Evolutionary conservation across 2,888 invertebrate species (phyloP), one percentile per base, ranked within the genome.

Genomic region (Monopis laevigella): DNA sequence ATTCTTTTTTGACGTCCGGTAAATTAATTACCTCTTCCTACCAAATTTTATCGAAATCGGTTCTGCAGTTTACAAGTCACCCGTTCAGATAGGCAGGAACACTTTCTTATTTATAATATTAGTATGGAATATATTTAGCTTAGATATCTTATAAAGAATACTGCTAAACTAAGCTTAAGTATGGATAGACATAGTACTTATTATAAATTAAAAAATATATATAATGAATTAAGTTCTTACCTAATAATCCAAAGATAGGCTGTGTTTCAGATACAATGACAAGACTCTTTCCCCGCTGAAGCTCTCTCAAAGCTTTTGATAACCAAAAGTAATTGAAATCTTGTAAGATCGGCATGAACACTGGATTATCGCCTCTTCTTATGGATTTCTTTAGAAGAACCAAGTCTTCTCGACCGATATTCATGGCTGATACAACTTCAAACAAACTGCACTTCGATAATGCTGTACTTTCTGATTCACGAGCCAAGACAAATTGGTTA

Each of bases 271-370:
- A 64, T 18, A 68, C 54, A 29, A 68, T 46, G 14, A 65, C 47
- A 16, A 67, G 53, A 24, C 51, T 53, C 44, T 55, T 54, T 17
- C 56, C 52, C 42, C 47, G 62, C 29, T 54, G 51, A 41, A 69
- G 44, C 47, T 64, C 62, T 35, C 43, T 48, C 48, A 56, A 49
- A 7, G 65, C 48, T 40, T 51, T 50, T 18, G 55, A 40, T 2
- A 65, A 48, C 66, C 68, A 69, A 30, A 55, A 53, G 32, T 65
- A 65, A 43, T 55, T 58, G 40, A 46, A 49, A 46, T 65, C 64
- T 41, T 55, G 51, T 28, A 48, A 47, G 21, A 65, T 54, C 11
- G 56, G 53, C 39, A 68, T 45, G 40, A 56, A 64, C 7, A 51
- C 58, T 1, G 52, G 36, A 38, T 52, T 49, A n/a, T 48, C 43